Conservation (phyloP, 2,888 invertebrate genomes). For the Drosophila mulleri region DNA sequence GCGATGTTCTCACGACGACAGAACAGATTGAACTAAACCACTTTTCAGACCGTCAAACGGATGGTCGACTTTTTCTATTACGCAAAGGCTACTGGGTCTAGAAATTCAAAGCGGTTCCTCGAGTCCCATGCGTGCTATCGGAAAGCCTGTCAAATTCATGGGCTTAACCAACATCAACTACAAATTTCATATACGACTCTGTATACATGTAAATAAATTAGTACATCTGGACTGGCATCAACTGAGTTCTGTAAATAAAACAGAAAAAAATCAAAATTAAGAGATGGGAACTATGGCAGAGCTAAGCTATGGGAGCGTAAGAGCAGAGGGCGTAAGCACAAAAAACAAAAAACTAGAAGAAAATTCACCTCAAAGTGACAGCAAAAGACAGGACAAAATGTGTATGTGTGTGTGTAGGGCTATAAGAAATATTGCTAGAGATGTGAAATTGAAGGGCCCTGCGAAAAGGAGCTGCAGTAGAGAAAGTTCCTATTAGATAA, state of each 20-base stretch:
- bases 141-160: conserved; percentile 39
- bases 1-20: conserved; percentile 43
- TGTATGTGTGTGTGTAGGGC: too few species aligned
- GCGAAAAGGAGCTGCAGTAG: too few species aligned
- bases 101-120: conserved; percentile 35
- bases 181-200: conserved; percentile 6
- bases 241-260: neutral
- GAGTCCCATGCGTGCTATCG: conserved; percentile 27
- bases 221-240: neutral
- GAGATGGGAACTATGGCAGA: neutral
- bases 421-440: too few species aligned
- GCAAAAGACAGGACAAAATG: too few species aligned
- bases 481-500: too few species aligned
- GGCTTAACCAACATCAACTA: conserved; percentile 14
- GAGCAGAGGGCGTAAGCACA: neutral
- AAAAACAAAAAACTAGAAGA: neutral
- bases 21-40: conserved; percentile 33
- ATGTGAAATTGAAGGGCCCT: too few species aligned
- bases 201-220: neutral
- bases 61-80: conserved; percentile 41
- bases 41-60: conserved; percentile 25
- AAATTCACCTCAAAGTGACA: too few species aligned
- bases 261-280: neutral
- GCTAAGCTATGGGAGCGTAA: neutral
- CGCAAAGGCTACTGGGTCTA: conserved; percentile 58